Base-by-base conservation (phyloP, 2,797 vertebrate genomes). In the Thunnus albacares region DNA sequence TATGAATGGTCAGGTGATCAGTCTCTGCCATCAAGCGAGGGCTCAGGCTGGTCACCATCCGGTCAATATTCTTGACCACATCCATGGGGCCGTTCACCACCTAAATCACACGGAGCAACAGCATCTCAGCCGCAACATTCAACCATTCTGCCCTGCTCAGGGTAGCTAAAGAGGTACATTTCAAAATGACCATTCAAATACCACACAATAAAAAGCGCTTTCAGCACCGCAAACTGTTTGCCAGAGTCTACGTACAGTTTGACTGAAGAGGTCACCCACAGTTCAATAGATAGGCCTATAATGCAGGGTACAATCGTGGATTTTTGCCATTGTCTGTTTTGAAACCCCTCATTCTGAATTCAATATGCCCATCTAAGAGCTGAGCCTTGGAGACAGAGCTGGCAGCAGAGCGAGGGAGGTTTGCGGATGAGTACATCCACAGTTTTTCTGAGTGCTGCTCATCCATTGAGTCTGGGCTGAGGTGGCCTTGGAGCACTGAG, bases 11-110 rank as follows among this genome's bases (percentile, higher is more conserved):
- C 60, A 98, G 77, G 45, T 70, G 92, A 14, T 94, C 93, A 22
- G 71, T 93, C 63, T 94, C 93, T 0, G 89, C 24, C 35, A 93
- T 95, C 82, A 98, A 90, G 64, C 80, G 61, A 0, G 92, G 90
- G 69, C 95, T 94, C 61, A 98, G 89, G 82, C 92, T 95, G 79
- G 92, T 94, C 22, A 94, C 90, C 96, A 98, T 96, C 20, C 67
- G 93, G 90, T 97, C 96, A 2, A 97, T 93, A 12, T 91, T 96
- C 38, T 94, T 93, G 45, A 97, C 95, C 76, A 98, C 93, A 10
- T 95, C 90, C 98, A 98, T 97, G 30, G 97, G 97, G n/a, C 97
- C 96, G 3, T 91, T 95, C 33, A 96, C 94, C 56, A 97, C 94
- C 97, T 99, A 30, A 57, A 89, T 8, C 57, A 72, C 79, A 91